Percentiles rank a stretch among this genome's conserved stretches.
These are phyloP conservation scores for Sclerurus mexicanus DNA, from an alignment of 2,113 vertebrate genomes.

Conservation along the genomic window DNA sequence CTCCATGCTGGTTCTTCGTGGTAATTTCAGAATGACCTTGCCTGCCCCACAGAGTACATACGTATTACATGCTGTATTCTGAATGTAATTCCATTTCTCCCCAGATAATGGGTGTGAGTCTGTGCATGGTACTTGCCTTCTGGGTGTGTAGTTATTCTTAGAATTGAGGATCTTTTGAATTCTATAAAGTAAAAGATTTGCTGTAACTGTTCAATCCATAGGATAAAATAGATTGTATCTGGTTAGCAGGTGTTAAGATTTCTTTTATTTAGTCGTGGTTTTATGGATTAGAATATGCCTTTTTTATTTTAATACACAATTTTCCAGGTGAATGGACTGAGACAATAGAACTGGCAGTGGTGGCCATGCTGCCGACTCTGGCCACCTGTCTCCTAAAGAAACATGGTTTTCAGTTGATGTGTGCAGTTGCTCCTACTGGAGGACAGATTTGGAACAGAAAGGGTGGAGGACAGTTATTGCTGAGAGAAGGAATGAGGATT, in stretches of 20 bases:
- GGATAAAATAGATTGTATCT: background rate
- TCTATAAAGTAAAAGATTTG: background rate
- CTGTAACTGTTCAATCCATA: background rate
- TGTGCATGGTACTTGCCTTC: background rate
- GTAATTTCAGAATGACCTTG: background rate
- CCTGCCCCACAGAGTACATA: background rate
- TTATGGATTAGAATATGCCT: background rate
- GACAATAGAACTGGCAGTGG: background rate
- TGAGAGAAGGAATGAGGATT: background rate
- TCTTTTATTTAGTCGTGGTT: background rate
- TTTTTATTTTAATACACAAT: background rate
- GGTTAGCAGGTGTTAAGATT: background rate
- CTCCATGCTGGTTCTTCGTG: background rate
- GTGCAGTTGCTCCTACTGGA: background rate
- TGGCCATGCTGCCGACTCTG: background rate
- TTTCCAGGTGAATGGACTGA: background rate
- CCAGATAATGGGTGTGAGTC: background rate
- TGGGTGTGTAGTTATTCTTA: background rate
- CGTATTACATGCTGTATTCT: background rate
- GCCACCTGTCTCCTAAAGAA: background rate
- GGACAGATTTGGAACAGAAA: background rate
- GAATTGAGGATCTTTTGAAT: background rate
- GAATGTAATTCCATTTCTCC: background rate
- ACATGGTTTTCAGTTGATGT: rapidly evolving
- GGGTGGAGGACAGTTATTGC: background rate